Conservation (phyloP, 1,140 invertebrate genomes). For the Neodiprion lecontei region DNA sequence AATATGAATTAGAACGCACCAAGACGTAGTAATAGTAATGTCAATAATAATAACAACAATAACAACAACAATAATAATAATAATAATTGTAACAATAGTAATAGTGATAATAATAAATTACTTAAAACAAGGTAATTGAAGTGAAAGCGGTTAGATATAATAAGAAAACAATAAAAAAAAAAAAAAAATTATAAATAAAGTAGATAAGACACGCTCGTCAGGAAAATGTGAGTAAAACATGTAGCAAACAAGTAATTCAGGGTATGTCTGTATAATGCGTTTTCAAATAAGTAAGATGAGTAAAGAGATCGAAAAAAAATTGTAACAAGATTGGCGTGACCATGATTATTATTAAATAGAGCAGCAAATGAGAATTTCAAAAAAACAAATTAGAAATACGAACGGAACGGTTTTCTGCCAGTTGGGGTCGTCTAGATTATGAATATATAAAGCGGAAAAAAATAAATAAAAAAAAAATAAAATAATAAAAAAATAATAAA, state of each 20-base stretch:
- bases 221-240: too few species aligned
- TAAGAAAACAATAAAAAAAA: not conserved
- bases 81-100: too few species aligned
- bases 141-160: not conserved
- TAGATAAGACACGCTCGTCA: too few species aligned
- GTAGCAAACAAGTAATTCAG: not conserved
- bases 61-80: too few species aligned
- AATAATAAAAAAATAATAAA: not conserved
- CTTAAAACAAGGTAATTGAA: too few species aligned
- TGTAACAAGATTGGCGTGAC: conserved; percentile 1
- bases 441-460: conserved; percentile 43
- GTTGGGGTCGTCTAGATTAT: conserved; percentile 39
- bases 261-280: conserved; percentile 7
- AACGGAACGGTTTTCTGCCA: conserved; percentile 40
- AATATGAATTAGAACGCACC: too few species aligned
- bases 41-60: too few species aligned
- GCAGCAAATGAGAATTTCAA: not conserved
- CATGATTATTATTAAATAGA: not conserved
- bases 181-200: not conserved
- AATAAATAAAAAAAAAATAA: conserved; percentile 2
- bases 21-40: too few species aligned
- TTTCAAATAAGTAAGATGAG: not conserved
- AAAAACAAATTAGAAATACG: too few species aligned
- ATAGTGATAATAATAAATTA: too few species aligned
- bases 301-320: not conserved